Evolutionary conservation across 1,140 invertebrate genomes (phyloP), one percentile per base, ranked within the genome.

Genomic region (Drosophila nigrodunni): DNA sequence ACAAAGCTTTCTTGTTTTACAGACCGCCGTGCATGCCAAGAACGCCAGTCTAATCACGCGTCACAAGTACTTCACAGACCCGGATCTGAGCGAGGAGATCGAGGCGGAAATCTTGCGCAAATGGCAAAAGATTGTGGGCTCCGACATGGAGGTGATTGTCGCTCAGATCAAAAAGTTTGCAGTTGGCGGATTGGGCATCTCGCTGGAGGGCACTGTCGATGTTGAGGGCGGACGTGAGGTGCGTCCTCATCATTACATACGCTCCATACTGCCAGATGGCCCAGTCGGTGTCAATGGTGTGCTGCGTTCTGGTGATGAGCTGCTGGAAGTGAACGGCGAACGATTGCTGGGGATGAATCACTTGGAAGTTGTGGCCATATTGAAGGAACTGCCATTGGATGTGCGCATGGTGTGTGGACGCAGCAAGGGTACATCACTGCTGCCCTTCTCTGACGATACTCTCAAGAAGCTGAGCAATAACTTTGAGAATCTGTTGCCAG

Each of bases 341-440:
- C 95, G 97, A 62, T 93, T 99, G n/a, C 94, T 99, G 55, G 98
- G 98, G 46, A 97, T 99, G 94, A 98, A 98, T 93, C 98, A 99
- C 92, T 95, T 98, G 91, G 98, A 99, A 93, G 98, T 99, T 62
- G 98, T 99, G 55, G 96, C 96, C 65, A 98, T 98, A 82, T 93
- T 99, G 13, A 99, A 99, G 93, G 98, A 99, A 92, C 94, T 99
- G 69, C 98, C 98, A 1, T 94, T 97, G 82, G 95, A 97, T 93
- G 98, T 99, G 54, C 95, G 97, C 82, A 97, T 99, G 95, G 97
- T 99, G 50, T 99, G 98, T 93, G 96, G 98, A 13, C 93, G 96
- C 44, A 95, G 89, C 39, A 88, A 91, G 15, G 83, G 65, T 10
- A 90, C 82, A 6, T 73, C 85, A 7, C 67, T 92, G 34, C 71